phyloP scores from a whole-genome alignment of 1,140 invertebrate species.

The Ylistrum balloti region DNA sequence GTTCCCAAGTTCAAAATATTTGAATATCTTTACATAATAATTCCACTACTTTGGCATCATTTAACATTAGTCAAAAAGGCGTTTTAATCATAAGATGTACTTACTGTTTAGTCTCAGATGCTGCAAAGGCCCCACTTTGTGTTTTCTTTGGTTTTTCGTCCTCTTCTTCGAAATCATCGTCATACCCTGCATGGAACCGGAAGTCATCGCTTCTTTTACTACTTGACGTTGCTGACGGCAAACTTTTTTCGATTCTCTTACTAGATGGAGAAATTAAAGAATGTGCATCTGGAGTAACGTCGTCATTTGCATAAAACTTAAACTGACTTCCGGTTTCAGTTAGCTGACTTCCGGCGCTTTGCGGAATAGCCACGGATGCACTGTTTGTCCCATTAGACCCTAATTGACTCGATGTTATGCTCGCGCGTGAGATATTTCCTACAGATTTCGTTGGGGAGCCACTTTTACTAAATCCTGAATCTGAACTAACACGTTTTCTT shows the following conservation, averaged over 20 bases:
- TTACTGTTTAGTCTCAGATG: neutral
- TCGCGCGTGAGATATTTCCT: too few relatives aligned
- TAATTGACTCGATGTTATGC: too few relatives aligned
- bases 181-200: neutral
- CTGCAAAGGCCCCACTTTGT: neutral
- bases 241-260: neutral
- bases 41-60: too few relatives aligned
- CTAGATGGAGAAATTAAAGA: neutral
- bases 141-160: neutral
- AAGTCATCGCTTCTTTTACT: slow-evolving; percentile 22
- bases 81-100: too few relatives aligned
- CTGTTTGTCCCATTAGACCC: too few relatives aligned
- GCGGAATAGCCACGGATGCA: neutral
- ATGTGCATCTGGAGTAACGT: neutral
- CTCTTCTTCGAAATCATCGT: slow-evolving; percentile 20
- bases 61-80: too few relatives aligned
- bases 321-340: neutral
- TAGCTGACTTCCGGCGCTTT: neutral
- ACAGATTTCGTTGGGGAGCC: too few relatives aligned
- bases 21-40: too few relatives aligned
- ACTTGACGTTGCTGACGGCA: neutral
- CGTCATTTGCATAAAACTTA: neutral
- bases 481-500: too few relatives aligned
- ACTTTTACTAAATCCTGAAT: too few relatives aligned
- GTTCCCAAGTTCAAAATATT: too few relatives aligned